Percentiles rank a stretch among this genome's conserved stretches.
These are phyloP conservation scores for Garrulus glandarius DNA, from an alignment of 2,797 vertebrate genomes.

Conservation along the genomic window DNA sequence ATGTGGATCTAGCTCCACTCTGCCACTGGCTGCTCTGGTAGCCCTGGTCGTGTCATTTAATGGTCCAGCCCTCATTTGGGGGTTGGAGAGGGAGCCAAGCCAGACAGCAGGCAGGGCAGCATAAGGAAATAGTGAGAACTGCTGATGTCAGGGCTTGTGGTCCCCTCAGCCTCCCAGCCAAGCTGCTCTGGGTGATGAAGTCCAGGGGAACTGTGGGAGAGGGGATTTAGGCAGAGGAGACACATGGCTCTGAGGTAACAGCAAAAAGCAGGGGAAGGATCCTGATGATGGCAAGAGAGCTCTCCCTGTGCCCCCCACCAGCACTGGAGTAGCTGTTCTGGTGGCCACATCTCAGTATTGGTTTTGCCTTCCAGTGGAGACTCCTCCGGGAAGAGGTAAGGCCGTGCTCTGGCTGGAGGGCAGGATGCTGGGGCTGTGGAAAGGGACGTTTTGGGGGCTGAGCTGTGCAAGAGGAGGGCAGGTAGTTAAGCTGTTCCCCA, in stretches of 20 bases:
- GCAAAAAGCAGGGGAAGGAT: neutral
- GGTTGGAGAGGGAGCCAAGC: neutral
- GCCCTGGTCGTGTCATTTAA: neutral
- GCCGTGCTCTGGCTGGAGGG: fast-evolving
- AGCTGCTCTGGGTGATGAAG: neutral
- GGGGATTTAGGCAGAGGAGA: neutral
- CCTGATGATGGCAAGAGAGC: slow-evolving; percentile 78
- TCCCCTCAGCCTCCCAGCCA: neutral
- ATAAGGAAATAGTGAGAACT: fast-evolving
- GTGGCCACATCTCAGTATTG: slow-evolving; percentile 65
- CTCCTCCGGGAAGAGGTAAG: slow-evolving; percentile 81
- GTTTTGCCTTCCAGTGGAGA: slow-evolving; percentile 83
- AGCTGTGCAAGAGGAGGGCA: neutral
- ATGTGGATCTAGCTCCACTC: neutral
- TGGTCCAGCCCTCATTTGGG: neutral
- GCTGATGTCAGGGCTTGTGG: neutral
- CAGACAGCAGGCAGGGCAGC: neutral
- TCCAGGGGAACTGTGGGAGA: neutral
- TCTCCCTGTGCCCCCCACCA: slow-evolving; percentile 10
- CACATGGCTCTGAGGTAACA: neutral
- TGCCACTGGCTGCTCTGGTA: neutral
- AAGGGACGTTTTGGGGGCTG: neutral
- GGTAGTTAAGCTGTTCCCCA: neutral
- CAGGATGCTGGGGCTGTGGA: fast-evolving
- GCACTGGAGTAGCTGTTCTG: slow-evolving; percentile 13